Evolutionary conservation across 2,888 invertebrate genomes (phyloP), one percentile per base, ranked within the genome.

Genomic region (Helobdella robusta): DNA sequence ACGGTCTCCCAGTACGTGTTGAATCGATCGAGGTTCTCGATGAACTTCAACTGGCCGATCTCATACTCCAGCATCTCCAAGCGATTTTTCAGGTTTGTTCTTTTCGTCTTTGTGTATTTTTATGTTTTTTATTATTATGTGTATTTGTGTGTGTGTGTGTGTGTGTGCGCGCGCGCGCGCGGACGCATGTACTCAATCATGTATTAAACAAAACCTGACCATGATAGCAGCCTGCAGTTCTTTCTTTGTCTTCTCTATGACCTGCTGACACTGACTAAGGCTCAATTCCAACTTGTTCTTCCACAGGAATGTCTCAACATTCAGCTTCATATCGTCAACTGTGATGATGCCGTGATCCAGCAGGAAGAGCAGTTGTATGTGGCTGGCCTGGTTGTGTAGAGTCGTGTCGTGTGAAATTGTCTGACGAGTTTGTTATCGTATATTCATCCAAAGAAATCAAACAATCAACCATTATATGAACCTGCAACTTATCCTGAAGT

Each of bases 271-370:
- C 25, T 25, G 32, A 8, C 50, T 50, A 3, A 62, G 34, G 8
- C 28, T 50, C 25, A 20, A 30, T 18, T 62, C 48, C n/a, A 62
- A 28, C 32, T 48, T 50, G 48, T 62, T 50, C 18, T 28, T 89
- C 91, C 91, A 92, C 70, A 89, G 87, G 74, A 89, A 91, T 0
- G 89, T 86, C 71, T 87, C 87, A 71, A 88, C 89, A 76, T 92
- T 93, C 46, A 89, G 87, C 74, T 91, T 89, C 75, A 92, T 86
- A 80, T 94, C 91, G 3, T 89, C 82, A 0, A 90, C 87, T 0
- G 89, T 86, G 72, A 90, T 86, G 6, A 83, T 81, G 0, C 86
- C 86, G 74, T 89, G 88, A 78, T 93, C 91, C 5, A 89, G 86
- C 8, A 94, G 81, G 80, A 91, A 92, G 5, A 62, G 25, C 2